Percentiles rank a stretch among this genome's conserved stretches.
phyloP scores from a whole-genome alignment of 2,113 vertebrate genomes.

The Notiomystis cincta region DNA sequence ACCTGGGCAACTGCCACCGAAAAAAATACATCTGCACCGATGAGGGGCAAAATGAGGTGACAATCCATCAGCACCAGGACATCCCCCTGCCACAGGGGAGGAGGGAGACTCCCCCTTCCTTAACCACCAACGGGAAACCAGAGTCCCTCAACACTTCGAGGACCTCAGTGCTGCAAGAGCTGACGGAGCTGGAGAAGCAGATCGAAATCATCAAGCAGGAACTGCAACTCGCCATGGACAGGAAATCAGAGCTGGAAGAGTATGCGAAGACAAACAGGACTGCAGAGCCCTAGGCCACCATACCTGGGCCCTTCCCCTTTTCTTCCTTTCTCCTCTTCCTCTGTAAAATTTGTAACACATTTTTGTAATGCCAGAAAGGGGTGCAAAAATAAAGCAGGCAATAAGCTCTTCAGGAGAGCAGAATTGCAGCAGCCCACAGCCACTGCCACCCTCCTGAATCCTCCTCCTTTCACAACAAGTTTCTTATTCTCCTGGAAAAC shows the following conservation, averaged over 20 bases:
- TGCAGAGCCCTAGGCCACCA: constrained; percentile 68
- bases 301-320: background rate
- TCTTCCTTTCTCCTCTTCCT: background rate
- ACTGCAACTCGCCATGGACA: constrained; percentile 88
- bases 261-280: constrained; percentile 84
- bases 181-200: constrained; percentile 89
- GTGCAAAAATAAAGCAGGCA: constrained; percentile 9
- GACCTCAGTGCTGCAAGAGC: constrained; percentile 85
- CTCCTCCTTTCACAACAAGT: constrained; percentile 37
- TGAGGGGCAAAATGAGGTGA: constrained; percentile 79
- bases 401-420: background rate
- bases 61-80: constrained; percentile 73
- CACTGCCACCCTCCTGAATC: constrained; percentile 4
- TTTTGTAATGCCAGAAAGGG: constrained; percentile 60
- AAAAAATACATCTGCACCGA: constrained; percentile 75
- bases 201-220: constrained; percentile 92
- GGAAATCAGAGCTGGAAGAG: constrained; percentile 91
- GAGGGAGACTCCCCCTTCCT: constrained; percentile 73
- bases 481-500: constrained; percentile 6
- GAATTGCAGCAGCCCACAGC: constrained; percentile 1
- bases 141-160: constrained; percentile 75
- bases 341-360: constrained; percentile 48
- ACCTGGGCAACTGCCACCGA: constrained; percentile 74
- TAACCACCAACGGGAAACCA: constrained; percentile 86
- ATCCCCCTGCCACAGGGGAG: constrained; percentile 74